phyloP scores from a whole-genome alignment of 2,888 invertebrate genomes.

The Tortrix viridana region DNA sequence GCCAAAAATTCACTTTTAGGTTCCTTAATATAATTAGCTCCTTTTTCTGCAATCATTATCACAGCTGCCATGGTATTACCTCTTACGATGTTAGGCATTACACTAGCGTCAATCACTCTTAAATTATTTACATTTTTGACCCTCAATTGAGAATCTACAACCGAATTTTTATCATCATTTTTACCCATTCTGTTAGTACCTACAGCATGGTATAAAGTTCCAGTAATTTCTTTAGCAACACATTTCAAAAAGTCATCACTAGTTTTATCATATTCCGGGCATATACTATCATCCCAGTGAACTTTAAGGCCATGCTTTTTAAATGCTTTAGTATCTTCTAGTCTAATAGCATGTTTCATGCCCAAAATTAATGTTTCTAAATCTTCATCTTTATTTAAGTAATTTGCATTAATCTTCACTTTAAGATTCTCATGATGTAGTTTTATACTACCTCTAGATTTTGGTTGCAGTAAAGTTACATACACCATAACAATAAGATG shows the following conservation, averaged over 20 bases:
- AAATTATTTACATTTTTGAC: conserved; percentile 66
- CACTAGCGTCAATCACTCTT: conserved; percentile 62
- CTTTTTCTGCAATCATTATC: conserved; percentile 55
- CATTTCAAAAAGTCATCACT: conserved; percentile 63
- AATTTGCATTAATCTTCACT: conserved; percentile 81
- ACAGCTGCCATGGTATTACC: conserved; percentile 76
- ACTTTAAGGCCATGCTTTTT: conserved; percentile 51
- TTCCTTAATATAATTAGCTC: conserved; percentile 16
- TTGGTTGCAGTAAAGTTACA: conserved; percentile 48
- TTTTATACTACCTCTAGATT: conserved; percentile 66
- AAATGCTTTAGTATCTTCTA: conserved; percentile 57
- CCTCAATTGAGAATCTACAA: conserved; percentile 45
- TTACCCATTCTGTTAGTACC: conserved; percentile 84
- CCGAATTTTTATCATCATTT: conserved; percentile 47
- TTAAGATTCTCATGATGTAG: conserved; percentile 61
- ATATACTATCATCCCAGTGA: conserved; percentile 51
- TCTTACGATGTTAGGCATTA: conserved; percentile 68
- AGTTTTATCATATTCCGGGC: conserved; percentile 48
- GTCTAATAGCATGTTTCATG: conserved; percentile 48
- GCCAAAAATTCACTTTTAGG: no score
- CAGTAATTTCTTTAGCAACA: conserved; percentile 54
- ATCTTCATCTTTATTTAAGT: conserved; percentile 75
- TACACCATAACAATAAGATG: conserved; percentile 37
- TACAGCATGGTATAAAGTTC: conserved; percentile 77
- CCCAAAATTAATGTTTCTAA: conserved; percentile 52